These are phyloP conservation scores for Sussaba pulchella DNA, from an alignment of 2,888 invertebrate species.

Conservation along the genomic window DNA sequence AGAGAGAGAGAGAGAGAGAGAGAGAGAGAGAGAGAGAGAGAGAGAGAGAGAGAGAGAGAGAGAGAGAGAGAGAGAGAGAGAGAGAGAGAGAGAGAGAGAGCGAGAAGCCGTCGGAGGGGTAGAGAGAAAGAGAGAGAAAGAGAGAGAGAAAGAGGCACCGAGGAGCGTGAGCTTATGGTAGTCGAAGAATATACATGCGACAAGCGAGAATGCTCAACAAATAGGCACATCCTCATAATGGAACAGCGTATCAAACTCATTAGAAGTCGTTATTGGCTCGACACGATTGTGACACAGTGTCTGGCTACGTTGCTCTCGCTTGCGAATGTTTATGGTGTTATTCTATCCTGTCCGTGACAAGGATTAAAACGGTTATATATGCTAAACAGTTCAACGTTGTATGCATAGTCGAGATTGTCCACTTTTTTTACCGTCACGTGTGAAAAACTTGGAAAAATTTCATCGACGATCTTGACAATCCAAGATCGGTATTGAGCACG, in stretches of 20 bases:
- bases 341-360: not conserved
- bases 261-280: conserved; percentile 79
- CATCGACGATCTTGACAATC: too few relatives aligned
- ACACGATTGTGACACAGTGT: conserved; percentile 71
- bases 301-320: conserved; percentile 10
- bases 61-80: too few relatives aligned
- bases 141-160: conserved; percentile 51
- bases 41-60: not conserved
- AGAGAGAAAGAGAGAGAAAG: conserved; percentile 44
- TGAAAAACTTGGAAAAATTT: too few relatives aligned
- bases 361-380: not conserved
- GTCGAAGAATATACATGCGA: conserved; percentile 32
- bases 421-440: not conserved
- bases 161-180: conserved; percentile 41
- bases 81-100: conserved; percentile 50
- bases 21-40: conserved; percentile 48
- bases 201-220: conserved; percentile 78
- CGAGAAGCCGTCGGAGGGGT: conserved; percentile 13
- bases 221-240: conserved; percentile 84
- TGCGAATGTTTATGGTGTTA: conserved; percentile 21
- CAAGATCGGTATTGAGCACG: too few relatives aligned
- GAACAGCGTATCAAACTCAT: conserved; percentile 82
- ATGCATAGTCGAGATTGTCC: not conserved
- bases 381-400: not conserved
- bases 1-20: conserved; percentile 63